phyloP scores from a whole-genome alignment of 2,797 vertebrate genomes.

The Rhynchotus rufescens region DNA sequence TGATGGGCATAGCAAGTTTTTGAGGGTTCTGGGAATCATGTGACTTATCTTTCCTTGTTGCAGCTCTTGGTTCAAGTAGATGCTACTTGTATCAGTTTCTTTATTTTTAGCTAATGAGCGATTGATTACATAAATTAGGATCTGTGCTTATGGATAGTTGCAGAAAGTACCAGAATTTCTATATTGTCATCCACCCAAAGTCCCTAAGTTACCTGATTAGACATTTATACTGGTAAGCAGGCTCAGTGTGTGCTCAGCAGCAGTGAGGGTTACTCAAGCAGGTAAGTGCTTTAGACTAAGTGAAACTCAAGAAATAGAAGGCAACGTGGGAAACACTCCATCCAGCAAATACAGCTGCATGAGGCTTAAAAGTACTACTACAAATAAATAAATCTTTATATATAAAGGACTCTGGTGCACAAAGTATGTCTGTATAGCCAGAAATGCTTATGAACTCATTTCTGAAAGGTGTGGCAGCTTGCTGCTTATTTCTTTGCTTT shows the following conservation, averaged over 20 bases:
- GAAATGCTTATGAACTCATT: neutral
- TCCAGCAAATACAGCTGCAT: neutral
- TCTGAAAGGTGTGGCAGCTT: neutral
- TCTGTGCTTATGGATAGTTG: neutral
- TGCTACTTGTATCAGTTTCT: neutral
- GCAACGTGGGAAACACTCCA: neutral
- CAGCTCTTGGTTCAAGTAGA: neutral
- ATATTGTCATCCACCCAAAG: neutral
- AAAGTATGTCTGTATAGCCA: neutral
- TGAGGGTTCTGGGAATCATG: neutral
- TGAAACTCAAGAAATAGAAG: neutral
- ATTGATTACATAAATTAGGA: neutral
- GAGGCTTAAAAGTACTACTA: neutral
- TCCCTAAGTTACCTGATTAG: neutral
- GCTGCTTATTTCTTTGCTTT: neutral
- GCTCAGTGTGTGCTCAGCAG: neutral
- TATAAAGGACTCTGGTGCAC: neutral
- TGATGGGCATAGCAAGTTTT: neutral
- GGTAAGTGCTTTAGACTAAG: fast-evolving
- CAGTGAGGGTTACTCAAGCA: neutral
- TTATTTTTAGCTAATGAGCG: neutral
- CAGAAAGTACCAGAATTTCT: neutral
- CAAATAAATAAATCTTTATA: too few relatives aligned
- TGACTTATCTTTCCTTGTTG: neutral
- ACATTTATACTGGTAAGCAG: neutral